Evolutionary conservation across 2,113 vertebrate species (phyloP), one percentile per base, ranked within the genome.

Genomic region (Chloropsis cyanopogon): DNA sequence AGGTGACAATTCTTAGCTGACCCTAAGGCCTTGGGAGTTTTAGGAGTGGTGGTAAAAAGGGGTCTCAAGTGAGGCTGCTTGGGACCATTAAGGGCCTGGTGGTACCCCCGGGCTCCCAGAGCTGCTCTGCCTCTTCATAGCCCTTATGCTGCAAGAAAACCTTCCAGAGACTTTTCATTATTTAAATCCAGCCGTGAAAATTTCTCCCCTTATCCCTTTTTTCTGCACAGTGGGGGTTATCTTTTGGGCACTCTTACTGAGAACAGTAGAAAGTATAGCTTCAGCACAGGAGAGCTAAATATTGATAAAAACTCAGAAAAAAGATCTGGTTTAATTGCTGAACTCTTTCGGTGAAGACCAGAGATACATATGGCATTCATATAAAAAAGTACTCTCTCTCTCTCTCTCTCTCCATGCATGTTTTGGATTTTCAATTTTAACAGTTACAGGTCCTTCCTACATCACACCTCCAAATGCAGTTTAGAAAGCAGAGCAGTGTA

Each of bases 41-140:
- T 54, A 44, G 35, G 29, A 63, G 35, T 15, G 14, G 3, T 35
- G 19, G 6, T 72, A 8, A 25, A 56, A 37, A 22, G 14, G 31
- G 7, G 2, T 65, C 14, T 60, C n/a, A 20, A 4, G 8, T 1
- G 2, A 60, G 12, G 14, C 39, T 57, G 14, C 5, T 9, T 12
- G 3, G 29, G 25, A 3, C n/a, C 37, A 2, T 26, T 56, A 18
- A 31, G 18, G 23, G 39, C 10, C 24, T 81, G n/a, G 14, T 37
- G 24, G 25, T 37, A 20, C 3, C 25, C 6, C 10, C 4, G 2
- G 14, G 2, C 11, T 41, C 15, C 5, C 14, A 26, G 64, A 69
- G 21, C n/a, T 53, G 9, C n/a, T 83, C 22, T 80, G 13, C 35
- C 39, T 73, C 50, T 61, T 72, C 1, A 2, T 33, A n/a, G 24